A percentile compares a stretch with the other conserved stretches of the same genome.
Evolutionary conservation across 2,113 vertebrate genomes (phyloP).

Genomic region (Ranitomeya imitator): DNA sequence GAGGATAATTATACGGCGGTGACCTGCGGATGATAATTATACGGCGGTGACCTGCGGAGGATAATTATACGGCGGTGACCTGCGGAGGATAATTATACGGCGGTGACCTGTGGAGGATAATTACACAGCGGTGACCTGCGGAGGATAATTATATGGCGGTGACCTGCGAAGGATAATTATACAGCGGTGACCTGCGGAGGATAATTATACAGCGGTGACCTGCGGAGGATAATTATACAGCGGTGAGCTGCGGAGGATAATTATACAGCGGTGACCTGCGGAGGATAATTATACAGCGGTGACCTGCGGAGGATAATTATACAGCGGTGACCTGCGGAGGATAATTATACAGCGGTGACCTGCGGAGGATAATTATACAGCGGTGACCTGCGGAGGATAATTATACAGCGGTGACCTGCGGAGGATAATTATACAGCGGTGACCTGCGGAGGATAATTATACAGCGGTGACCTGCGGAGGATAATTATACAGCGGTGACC

Average conservation of each 20-base stretch:
- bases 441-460: conserved; percentile 4
- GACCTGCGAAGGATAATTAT: neutral
- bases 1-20: conserved; percentile 2
- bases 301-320: neutral
- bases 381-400: too few species aligned
- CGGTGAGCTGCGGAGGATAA: too few species aligned
- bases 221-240: too few species aligned
- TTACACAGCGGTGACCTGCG: neutral
- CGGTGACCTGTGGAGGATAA: neutral
- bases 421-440: too few species aligned
- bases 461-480: neutral
- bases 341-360: neutral
- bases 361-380: too few species aligned
- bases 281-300: neutral
- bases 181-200: neutral
- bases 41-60: too few species aligned
- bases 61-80: too few species aligned
- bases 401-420: too few species aligned
- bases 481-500: neutral
- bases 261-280: neutral
- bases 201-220: too few species aligned
- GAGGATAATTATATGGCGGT: neutral
- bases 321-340: neutral
- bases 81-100: too few species aligned
- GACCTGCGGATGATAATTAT: too few species aligned